Evolutionary conservation across 2,888 invertebrate genomes (phyloP).

Genomic region (Cylloceria caligata): DNA sequence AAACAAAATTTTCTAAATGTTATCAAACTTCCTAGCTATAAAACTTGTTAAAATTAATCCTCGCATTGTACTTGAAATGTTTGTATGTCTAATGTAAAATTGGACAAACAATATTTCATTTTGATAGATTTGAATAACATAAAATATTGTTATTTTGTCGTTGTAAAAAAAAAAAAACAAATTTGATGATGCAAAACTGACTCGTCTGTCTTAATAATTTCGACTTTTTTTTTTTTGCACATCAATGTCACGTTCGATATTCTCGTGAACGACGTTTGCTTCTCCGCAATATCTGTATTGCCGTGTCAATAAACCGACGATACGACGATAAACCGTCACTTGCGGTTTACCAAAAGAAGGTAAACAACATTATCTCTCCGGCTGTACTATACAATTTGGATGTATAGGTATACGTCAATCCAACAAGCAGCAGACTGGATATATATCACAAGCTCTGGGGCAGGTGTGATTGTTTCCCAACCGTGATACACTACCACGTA

Average conservation of each 20-base stretch:
- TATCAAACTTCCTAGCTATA: too few species aligned
- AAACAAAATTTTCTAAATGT: too few species aligned
- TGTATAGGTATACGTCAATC: neutral
- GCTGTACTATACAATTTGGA: slow-evolving; percentile 40
- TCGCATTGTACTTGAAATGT: too few species aligned
- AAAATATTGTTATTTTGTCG: neutral
- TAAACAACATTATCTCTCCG: slow-evolving; percentile 75
- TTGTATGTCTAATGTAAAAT: neutral
- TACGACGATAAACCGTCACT: slow-evolving; percentile 62
- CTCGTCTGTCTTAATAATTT: neutral
- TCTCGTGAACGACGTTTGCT: neutral
- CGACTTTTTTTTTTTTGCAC: neutral
- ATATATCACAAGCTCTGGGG: slow-evolving; percentile 33
- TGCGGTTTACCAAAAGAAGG: slow-evolving; percentile 75
- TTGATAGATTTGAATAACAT: neutral
- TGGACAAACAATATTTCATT: neutral
- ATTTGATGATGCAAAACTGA: neutral
- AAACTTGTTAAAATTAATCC: too few species aligned
- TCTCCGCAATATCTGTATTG: slow-evolving; percentile 39
- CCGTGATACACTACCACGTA: slow-evolving; percentile 19
- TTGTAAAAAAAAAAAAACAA: neutral
- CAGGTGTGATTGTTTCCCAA: slow-evolving; percentile 59
- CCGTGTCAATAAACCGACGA: too few species aligned
- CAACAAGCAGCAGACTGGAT: slow-evolving; percentile 10
- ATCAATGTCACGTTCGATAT: neutral